Evolutionary conservation across 1,140 invertebrate species (phyloP).

Genomic region (Sycophila sp.): DNA sequence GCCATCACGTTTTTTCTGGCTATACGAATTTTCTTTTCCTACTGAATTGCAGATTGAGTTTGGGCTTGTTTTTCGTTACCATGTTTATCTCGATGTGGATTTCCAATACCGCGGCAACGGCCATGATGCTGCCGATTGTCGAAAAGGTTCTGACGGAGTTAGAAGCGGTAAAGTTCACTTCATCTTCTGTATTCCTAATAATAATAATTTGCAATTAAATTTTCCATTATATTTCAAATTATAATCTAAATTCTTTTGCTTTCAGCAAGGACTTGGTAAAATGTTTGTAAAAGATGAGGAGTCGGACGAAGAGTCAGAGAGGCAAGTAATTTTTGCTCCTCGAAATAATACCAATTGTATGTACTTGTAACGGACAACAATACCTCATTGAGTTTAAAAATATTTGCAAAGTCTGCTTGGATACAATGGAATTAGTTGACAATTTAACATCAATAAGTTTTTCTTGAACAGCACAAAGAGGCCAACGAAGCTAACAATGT

Average conservation of each 20-base stretch:
- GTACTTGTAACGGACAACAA: too few relatives aligned
- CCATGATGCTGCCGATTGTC: conserved; percentile 74
- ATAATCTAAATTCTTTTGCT: too few relatives aligned
- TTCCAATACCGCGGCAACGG: conserved; percentile 71
- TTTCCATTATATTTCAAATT: too few relatives aligned
- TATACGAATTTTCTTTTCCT: too few relatives aligned
- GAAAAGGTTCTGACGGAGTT: conserved; percentile 68
- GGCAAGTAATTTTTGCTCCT: background rate
- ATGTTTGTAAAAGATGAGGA: conserved; percentile 54
- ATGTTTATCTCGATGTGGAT: conserved; percentile 75
- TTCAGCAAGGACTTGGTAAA: conserved; percentile 63
- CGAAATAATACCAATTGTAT: background rate
- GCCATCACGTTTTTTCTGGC: too few relatives aligned
- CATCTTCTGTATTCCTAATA: too few relatives aligned
- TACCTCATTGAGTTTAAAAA: too few relatives aligned
- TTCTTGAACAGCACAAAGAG: conserved; percentile 48
- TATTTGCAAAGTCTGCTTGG: too few relatives aligned
- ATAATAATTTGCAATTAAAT: too few relatives aligned
- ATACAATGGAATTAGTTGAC: too few relatives aligned
- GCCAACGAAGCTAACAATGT: conserved; percentile 62
- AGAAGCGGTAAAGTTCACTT: conserved; percentile 62
- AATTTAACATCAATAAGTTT: background rate
- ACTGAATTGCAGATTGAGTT: conserved; percentile 54
- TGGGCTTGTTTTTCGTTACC: conserved; percentile 71
- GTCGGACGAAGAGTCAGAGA: conserved; percentile 25